Evolutionary conservation across 1,140 invertebrate species (phyloP), one percentile per base, ranked within the genome.

Genomic region (Polypedilum vanderplanki): DNA sequence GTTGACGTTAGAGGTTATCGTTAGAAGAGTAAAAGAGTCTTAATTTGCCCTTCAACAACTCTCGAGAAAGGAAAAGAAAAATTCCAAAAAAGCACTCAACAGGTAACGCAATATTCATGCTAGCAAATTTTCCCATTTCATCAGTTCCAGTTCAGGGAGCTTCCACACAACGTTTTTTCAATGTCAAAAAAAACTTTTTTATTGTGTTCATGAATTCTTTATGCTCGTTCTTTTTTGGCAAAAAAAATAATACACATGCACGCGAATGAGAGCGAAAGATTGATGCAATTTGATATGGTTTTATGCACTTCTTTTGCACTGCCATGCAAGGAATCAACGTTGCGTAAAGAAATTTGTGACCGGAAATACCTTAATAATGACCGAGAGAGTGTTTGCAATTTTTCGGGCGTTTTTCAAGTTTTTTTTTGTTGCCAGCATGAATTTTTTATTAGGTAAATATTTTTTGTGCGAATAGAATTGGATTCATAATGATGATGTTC

Each of bases 211-310:
- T 57, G 46, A 57, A 57, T 57, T 57, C 15, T 57, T 33, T 33
- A 33, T 33, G 24, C 24, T 33, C 12, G 46, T 57, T 57, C 12
- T 57, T 12, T n/a, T 57, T 57, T 57, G 46, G 12, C 46, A 57
- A 57, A 57, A 57, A 57, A 46, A 46, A 46, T 46, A 46, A 46
- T 3, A 46, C 15, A 46, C 8, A 46, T 2, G 8, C 46, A 57
- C 12, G n/a, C 12, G 46, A 57, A 57, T n/a, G 46, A 57, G 46
- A 57, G 12, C 24, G 24, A 33, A 12, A 57, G 46, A 57, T 57
- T 57, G 46, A 57, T 57, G 46, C 46, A 57, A 57, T 57, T 57
- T 57, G 46, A 57, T 57, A 57, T 57, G 46, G 46, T 57, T 57
- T 57, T 12, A 57, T 57, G 46, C 46, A 57, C 46, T 15, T 57